Conservation (phyloP, 1,140 invertebrate genomes). For the Coenobita brevimanus region DNA sequence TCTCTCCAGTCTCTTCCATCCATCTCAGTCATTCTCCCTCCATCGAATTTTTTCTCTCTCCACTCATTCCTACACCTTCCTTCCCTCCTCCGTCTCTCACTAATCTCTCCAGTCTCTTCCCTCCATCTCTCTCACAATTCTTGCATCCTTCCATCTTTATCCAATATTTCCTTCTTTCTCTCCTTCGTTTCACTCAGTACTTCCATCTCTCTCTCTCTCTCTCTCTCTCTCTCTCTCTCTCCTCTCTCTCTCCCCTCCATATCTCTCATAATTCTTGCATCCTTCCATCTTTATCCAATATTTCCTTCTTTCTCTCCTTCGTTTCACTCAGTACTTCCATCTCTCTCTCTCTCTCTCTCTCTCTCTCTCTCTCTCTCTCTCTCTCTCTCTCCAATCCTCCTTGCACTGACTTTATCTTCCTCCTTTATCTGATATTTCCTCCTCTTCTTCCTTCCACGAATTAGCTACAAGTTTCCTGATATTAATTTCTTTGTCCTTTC, state of each 20-base stretch:
- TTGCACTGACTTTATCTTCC: background rate
- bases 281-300: too few relatives aligned
- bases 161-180: background rate
- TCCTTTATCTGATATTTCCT: too few relatives aligned
- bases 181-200: background rate
- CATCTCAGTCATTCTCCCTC: too few relatives aligned
- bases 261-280: background rate
- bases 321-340: too few relatives aligned
- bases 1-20: background rate
- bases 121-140: background rate
- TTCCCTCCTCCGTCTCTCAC: background rate
- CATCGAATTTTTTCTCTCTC: background rate
- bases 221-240: constrained; percentile 20
- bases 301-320: too few relatives aligned
- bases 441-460: too few relatives aligned
- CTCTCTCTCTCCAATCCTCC: background rate
- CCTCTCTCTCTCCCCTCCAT: background rate
- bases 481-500: background rate
- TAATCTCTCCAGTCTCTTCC: background rate
- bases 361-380: background rate
- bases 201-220: constrained; percentile 29
- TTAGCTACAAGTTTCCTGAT: too few relatives aligned
- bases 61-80: background rate
- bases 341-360: too few relatives aligned
- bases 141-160: too few relatives aligned